Evolutionary conservation across 2,797 vertebrate species (phyloP).

Genomic region (Sciurus vulgaris): DNA sequence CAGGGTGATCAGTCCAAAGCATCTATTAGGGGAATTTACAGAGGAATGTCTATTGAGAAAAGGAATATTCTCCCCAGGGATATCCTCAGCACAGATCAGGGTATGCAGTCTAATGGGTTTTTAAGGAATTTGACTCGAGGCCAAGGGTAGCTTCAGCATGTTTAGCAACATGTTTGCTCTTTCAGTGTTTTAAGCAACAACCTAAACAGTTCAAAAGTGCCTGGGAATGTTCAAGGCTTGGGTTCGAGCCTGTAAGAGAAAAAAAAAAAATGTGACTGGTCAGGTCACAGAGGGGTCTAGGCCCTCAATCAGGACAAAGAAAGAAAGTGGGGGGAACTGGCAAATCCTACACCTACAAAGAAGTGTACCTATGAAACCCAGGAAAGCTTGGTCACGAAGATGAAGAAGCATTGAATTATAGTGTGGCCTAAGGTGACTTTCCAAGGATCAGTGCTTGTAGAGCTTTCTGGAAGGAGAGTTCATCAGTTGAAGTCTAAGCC

Average conservation of each 20-base stretch:
- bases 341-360: neutral
- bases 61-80: neutral
- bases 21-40: neutral
- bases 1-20: neutral
- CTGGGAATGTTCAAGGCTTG: neutral
- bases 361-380: neutral
- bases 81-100: fast-evolving
- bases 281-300: neutral
- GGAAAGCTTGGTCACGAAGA: neutral
- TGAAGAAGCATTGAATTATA: neutral
- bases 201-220: neutral
- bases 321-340: neutral
- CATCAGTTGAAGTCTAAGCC: neutral
- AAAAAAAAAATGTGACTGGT: neutral
- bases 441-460: neutral
- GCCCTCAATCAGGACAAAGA: neutral
- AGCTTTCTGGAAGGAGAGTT: constrained; percentile 40
- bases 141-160: neutral
- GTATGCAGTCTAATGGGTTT: neutral
- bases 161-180: neutral
- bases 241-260: neutral
- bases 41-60: fast-evolving
- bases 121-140: neutral
- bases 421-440: neutral
- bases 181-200: neutral